phyloP scores from a whole-genome alignment of 2,797 vertebrate species.

The Etheostoma nigrum region DNA sequence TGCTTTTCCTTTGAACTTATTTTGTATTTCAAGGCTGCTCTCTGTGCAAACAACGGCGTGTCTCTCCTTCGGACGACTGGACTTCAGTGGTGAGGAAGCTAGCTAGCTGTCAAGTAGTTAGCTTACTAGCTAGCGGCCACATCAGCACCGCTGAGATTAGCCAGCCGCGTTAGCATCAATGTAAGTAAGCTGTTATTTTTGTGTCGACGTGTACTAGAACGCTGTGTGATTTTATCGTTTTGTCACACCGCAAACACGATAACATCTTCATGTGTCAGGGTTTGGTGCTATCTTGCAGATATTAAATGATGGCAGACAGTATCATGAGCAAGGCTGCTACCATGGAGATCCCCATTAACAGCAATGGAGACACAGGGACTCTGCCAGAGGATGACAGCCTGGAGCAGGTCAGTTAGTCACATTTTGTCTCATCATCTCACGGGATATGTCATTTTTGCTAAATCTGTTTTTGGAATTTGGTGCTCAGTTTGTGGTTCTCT shows the following conservation, averaged over 20 bases:
- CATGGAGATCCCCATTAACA: constrained; percentile 98
- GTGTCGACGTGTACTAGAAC: background rate
- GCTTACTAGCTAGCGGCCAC: constrained; percentile 58
- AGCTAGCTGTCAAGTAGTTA: constrained; percentile 59
- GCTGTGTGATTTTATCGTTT: background rate
- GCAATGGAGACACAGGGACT: constrained; percentile 92
- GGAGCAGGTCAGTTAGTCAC: constrained; percentile 91
- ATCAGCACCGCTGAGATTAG: constrained; percentile 68
- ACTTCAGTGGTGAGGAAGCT: constrained; percentile 59
- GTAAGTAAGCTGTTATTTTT: constrained; percentile 2
- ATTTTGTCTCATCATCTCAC: background rate
- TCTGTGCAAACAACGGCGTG: constrained; percentile 1
- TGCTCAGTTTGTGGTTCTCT: background rate
- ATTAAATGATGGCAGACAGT: constrained; percentile 91
- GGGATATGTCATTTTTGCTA: background rate
- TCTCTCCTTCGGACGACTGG: constrained; percentile 35
- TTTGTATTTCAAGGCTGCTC: background rate
- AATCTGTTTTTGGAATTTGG: background rate
- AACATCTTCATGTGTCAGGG: background rate
- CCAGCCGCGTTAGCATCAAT: constrained; percentile 53
- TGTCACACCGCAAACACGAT: background rate
- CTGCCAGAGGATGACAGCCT: constrained; percentile 93
- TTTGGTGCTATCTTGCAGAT: constrained; percentile 69
- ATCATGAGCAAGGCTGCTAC: constrained; percentile 97
- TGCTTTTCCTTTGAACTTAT: constrained; percentile 13